Percentiles rank a stretch among this genome's conserved stretches.
These are phyloP conservation scores for Lymantria monacha DNA, from an alignment of 2,888 invertebrate genomes.

Conservation along the genomic window DNA sequence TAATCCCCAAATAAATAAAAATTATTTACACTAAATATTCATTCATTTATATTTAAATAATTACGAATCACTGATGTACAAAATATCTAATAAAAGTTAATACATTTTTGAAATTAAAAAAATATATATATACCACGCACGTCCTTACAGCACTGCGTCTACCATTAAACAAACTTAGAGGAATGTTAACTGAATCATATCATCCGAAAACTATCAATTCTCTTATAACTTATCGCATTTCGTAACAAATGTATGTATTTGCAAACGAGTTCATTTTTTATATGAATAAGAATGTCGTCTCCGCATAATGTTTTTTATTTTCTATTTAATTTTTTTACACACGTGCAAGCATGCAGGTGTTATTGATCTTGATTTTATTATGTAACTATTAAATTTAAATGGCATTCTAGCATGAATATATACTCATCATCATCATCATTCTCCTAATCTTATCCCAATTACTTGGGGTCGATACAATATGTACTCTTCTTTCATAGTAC, in stretches of 20 bases:
- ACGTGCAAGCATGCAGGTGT: too few species aligned
- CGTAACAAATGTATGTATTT: neutral
- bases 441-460: too few species aligned
- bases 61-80: neutral
- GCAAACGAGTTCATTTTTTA: neutral
- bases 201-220: neutral
- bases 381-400: too few species aligned
- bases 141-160: conserved; percentile 40
- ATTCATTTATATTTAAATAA: neutral
- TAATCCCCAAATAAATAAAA: neutral
- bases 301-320: too few species aligned
- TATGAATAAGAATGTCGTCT: neutral
- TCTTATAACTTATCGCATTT: neutral
- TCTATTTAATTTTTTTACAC: too few species aligned
- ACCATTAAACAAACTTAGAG: conserved; percentile 34
- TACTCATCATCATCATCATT: too few species aligned
- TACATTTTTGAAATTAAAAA: neutral
- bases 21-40: neutral
- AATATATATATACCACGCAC: conserved; percentile 29
- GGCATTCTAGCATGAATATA: too few species aligned
- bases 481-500: too few species aligned
- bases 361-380: too few species aligned
- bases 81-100: too few species aligned
- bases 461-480: too few species aligned
- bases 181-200: conserved; percentile 1